These are phyloP conservation scores for Cryptophagus acutangulus DNA, from an alignment of 2,888 invertebrate genomes.

Conservation along the genomic window DNA sequence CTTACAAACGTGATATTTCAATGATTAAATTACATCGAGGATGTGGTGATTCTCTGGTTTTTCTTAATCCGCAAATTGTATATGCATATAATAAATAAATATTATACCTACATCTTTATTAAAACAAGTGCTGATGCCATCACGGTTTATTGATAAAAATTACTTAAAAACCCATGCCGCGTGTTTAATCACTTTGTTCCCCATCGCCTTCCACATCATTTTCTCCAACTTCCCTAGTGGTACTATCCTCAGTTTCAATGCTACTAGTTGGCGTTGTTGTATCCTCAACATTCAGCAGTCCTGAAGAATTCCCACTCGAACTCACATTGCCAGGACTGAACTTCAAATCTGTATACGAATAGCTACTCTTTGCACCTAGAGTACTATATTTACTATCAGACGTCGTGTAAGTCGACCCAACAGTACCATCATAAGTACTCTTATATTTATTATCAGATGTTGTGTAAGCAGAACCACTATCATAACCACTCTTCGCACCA, in stretches of 20 bases:
- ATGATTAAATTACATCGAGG: background rate
- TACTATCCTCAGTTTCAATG: constrained; percentile 56
- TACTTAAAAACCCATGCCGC: constrained; percentile 28
- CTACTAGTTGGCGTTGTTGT: constrained; percentile 57
- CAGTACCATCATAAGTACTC: too few relatives aligned
- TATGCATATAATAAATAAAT: too few relatives aligned
- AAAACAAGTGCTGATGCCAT: constrained; percentile 20
- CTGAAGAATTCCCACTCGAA: constrained; percentile 26
- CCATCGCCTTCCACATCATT: constrained; percentile 55
- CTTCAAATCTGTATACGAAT: constrained; percentile 36
- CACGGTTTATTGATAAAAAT: constrained; percentile 11
- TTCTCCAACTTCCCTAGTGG: constrained; percentile 52
- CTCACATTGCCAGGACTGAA: constrained; percentile 36
- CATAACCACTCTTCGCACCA: constrained; percentile 17
- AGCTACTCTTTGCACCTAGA: too few relatives aligned
- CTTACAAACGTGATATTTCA: constrained; percentile 1
- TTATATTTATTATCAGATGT: constrained; percentile 36
- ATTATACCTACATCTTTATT: constrained; percentile 35
- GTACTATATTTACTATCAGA: too few relatives aligned
- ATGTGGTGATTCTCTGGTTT: too few relatives aligned
- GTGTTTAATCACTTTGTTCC: constrained; percentile 53
- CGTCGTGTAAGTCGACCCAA: constrained; percentile 38
- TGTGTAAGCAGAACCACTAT: constrained; percentile 22
- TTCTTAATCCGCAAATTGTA: too few relatives aligned
- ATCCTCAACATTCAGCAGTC: constrained; percentile 46